Evolutionary conservation across 2,888 invertebrate species (phyloP).

Genomic region (Thymelicus lineola): DNA sequence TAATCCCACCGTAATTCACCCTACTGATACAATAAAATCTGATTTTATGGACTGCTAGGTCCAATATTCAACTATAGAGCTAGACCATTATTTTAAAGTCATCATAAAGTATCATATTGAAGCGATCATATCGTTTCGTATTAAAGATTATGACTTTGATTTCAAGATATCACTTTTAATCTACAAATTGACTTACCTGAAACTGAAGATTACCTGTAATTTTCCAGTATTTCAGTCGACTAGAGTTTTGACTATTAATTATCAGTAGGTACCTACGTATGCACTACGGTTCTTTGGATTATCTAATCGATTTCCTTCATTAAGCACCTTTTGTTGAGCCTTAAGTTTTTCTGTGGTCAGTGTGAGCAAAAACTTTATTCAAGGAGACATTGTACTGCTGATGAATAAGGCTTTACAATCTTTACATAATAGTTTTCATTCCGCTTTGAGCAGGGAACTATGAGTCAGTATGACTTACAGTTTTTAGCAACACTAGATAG

Average conservation of each 20-base stretch:
- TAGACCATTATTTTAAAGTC: too few relatives aligned
- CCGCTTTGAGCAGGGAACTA: not conserved
- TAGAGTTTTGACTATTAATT: not conserved
- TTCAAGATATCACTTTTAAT: too few relatives aligned
- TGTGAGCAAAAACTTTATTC: slow-evolving; percentile 12
- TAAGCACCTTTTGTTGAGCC: not conserved
- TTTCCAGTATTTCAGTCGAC: not conserved
- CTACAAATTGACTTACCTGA: too few relatives aligned
- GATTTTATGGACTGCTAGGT: too few relatives aligned
- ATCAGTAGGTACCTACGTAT: too few relatives aligned
- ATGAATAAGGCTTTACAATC: not conserved
- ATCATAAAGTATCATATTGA: too few relatives aligned
- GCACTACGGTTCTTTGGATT: not conserved
- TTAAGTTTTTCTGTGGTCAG: not conserved
- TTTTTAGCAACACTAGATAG: not conserved
- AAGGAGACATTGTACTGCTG: slow-evolving; percentile 12
- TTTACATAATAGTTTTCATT: slow-evolving; percentile 10
- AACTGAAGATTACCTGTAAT: not conserved
- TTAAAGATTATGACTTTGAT: too few relatives aligned
- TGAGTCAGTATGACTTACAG: slow-evolving; percentile 16
- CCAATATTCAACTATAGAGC: too few relatives aligned
- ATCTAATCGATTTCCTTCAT: slow-evolving; percentile 1
- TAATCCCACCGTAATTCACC: too few relatives aligned
- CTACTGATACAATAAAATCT: too few relatives aligned
- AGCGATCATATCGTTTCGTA: too few relatives aligned